Evolutionary conservation across 2,797 vertebrate species (phyloP), one percentile per base, ranked within the genome.

Genomic region (Propithecus deckenii): DNA sequence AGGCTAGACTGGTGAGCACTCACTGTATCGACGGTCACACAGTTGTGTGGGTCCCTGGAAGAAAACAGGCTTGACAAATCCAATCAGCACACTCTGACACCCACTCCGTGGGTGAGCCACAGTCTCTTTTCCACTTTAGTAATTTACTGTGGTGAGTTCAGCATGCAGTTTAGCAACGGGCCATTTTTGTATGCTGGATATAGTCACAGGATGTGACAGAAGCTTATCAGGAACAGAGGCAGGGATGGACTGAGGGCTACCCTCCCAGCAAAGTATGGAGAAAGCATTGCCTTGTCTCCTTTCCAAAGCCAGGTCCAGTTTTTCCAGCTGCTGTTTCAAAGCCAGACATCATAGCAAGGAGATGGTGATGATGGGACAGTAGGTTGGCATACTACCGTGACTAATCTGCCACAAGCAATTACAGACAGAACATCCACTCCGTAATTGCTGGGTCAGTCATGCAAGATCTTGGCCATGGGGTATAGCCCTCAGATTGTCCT

Each of bases 261-360:
- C 89, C 79, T 95, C 74, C 65, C 35, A 81, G 46, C 50, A 74
- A 67, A 89, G 43, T 12, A 86, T 76, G 35, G 48, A 97, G 74
- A 67, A 7, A 89, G 76, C 35, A 85, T 17, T 71, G 67, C 30
- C 83, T 91, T 84, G 89, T 41, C 61, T 87, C 63, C 61, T 91
- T 91, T 91, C 67, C 61, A 96, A 93, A 95, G 79, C 48, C 61
- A 96, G 18, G 55, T 52, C 32, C 32, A 76, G n/a, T 57, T 88
- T 97, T 84, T 79, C 65, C 38, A 95, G 69, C 25, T 92, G 72
- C 61, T 90, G 17, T 95, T 93, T 97, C 93, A 95, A 96, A 96
- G 94, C 32, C 28, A 93, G 85, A 55, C 32, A 67, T 92, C 83
- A 84, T 76, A 43, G 46, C 78, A 96, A 96, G 59, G 79, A 96